phyloP scores from a whole-genome alignment of 2,888 invertebrate species.

The Pharmacophagus antenor region DNA sequence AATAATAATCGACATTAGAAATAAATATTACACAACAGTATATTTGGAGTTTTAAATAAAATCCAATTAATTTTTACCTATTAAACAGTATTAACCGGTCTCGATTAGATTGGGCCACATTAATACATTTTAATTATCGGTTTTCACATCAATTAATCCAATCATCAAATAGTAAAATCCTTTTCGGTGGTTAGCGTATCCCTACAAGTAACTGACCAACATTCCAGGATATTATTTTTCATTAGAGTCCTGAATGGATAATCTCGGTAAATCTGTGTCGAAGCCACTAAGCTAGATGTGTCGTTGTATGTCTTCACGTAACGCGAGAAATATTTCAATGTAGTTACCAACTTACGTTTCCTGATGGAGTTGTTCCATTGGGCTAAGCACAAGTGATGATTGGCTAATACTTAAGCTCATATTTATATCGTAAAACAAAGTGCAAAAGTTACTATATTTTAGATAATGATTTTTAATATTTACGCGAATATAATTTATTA shows the following conservation, averaged over 20 bases:
- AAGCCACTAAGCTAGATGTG: conserved; percentile 60
- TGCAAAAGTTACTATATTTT: too few species aligned
- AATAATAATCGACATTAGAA: too few species aligned
- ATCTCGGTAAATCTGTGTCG: conserved; percentile 63
- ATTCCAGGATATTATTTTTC: conserved; percentile 41
- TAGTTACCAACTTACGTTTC: background rate
- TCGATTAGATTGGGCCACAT: background rate
- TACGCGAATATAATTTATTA: too few species aligned
- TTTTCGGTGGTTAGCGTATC: conserved; percentile 25
- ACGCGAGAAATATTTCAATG: conserved; percentile 28
- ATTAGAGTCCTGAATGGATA: conserved; percentile 49
- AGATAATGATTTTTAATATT: too few species aligned
- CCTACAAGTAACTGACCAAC: conserved; percentile 29
- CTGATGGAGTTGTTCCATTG: background rate
- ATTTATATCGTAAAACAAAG: too few species aligned
- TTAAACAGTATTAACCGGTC: too few species aligned
- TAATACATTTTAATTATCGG: background rate
- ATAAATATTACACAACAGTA: too few species aligned
- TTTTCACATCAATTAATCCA: conserved; percentile 25
- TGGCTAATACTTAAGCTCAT: background rate
- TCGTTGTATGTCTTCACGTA: conserved; percentile 55
- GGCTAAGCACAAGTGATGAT: background rate
- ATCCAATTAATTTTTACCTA: too few species aligned
- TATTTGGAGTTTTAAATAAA: too few species aligned
- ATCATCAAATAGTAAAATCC: conserved; percentile 31